phyloP scores from a whole-genome alignment of 2,113 vertebrate genomes.

The Pituophis catenifer region DNA sequence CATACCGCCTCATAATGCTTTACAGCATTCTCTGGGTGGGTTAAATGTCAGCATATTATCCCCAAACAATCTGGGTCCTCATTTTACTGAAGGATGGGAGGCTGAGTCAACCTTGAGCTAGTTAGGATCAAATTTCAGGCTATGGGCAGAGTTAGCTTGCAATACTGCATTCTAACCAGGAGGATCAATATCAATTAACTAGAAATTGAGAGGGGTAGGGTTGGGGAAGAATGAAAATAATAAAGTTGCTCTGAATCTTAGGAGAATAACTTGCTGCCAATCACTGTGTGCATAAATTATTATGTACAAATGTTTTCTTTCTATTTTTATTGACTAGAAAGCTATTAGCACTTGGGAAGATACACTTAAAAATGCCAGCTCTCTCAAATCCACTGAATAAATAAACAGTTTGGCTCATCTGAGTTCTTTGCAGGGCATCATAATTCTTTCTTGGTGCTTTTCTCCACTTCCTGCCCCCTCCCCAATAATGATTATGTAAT shows the following conservation, averaged over 20 bases:
- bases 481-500: neutral
- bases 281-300: neutral
- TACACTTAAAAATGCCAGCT: neutral
- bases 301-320: neutral
- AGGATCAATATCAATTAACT: neutral
- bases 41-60: neutral
- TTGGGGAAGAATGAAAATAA: neutral
- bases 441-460: neutral
- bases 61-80: neutral
- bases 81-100: neutral
- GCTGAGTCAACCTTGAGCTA: neutral
- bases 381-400: neutral
- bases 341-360: neutral
- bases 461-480: neutral
- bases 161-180: neutral
- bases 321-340: neutral
- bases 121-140: neutral
- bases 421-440: neutral
- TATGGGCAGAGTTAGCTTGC: neutral
- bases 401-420: neutral
- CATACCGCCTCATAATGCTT: neutral
- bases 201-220: neutral
- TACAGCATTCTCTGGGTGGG: neutral
- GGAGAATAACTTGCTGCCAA: neutral
- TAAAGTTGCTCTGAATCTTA: neutral